Conservation (phyloP, 2,113 vertebrate genomes). For the Syngnathus floridae region DNA sequence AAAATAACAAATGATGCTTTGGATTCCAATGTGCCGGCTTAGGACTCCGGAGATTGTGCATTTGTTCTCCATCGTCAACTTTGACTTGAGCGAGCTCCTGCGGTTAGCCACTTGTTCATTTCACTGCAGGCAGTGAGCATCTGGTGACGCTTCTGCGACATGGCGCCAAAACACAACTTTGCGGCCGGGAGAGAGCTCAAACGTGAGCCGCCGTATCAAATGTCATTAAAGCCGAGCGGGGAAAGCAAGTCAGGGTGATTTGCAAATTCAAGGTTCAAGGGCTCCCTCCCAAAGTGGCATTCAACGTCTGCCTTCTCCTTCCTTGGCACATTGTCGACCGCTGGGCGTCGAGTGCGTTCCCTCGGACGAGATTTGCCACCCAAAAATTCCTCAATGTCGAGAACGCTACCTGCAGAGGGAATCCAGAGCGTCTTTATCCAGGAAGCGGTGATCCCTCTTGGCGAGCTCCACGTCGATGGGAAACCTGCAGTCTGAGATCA, state of each 20-base stretch:
- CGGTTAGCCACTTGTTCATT: neutral
- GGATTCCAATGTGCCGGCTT: too few relatives aligned
- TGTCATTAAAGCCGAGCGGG: neutral
- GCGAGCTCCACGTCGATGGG: constrained; percentile 42
- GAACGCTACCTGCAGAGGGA: constrained; percentile 53
- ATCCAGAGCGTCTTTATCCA: constrained; percentile 52
- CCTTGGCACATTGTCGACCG: too few relatives aligned
- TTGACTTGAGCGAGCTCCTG: neutral
- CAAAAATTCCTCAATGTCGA: too few relatives aligned
- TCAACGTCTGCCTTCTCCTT: neutral
- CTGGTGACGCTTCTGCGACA: neutral
- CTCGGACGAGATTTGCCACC: too few relatives aligned
- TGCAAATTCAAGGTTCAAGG: constrained; percentile 5
- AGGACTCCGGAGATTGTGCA: neutral
- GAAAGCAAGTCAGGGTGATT: neutral
- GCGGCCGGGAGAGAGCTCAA: constrained; percentile 1
- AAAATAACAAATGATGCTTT: too few relatives aligned
- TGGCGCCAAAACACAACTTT: neutral
- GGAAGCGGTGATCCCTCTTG: constrained; percentile 49
- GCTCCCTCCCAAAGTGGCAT: constrained; percentile 1
- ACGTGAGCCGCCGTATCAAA: neutral
- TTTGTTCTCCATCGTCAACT: neutral
- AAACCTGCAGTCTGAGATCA: constrained; percentile 43
- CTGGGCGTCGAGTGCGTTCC: too few relatives aligned
- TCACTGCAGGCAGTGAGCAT: neutral